Base-by-base conservation (phyloP, 30 jellyfish, hydroid and myxozoan species). In the Cassiopea andromeda region DNA sequence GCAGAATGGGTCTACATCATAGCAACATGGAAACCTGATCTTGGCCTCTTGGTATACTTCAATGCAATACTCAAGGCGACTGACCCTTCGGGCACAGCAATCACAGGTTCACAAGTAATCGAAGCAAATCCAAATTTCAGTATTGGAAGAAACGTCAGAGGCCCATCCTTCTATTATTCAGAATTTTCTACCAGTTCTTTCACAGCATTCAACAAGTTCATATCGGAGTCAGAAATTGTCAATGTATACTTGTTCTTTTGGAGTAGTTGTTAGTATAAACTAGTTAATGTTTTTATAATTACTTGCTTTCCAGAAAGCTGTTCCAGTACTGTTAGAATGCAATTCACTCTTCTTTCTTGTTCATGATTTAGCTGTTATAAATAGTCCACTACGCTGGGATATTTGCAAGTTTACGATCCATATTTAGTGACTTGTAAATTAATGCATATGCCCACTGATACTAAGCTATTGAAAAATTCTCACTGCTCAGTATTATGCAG, bases 111-210 rank as follows among this genome's bases (percentile, higher is more conserved):
- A 1, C 94, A 87, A 71, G 89, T 80, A 38, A 80, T 80, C 18
- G 97, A 95, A 54, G 92, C 95, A 27, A 95, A 92, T 73, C 99
- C 99, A 43, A 95, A 95, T 81, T 88, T 95, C 78, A 91, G 97
- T 80, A 95, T 95, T 70, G 99, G 98, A 12, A 91, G 99, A 14
- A 95, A 91, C 77, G 92, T 95, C 77, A 96, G 93, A 14, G 99
- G 99, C 4, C 98, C 97, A 18, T 75, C 98, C 17, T 87, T 80
- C 92, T 74, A 77, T 59, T 93, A 83, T 83, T 98, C 94, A 19
- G 54, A 89, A 77, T 82, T 95, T 80, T 17, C 83, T 38, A 88
- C 91, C 60, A 90, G 98, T 85, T 97, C 98, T 44, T 92, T 97
- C 86, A 97, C 98, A 60, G 87, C 98, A 5, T 97, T 93, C 86